Evolutionary conservation across 2,113 vertebrate genomes (phyloP).

Genomic region (Candoia aspera): DNA sequence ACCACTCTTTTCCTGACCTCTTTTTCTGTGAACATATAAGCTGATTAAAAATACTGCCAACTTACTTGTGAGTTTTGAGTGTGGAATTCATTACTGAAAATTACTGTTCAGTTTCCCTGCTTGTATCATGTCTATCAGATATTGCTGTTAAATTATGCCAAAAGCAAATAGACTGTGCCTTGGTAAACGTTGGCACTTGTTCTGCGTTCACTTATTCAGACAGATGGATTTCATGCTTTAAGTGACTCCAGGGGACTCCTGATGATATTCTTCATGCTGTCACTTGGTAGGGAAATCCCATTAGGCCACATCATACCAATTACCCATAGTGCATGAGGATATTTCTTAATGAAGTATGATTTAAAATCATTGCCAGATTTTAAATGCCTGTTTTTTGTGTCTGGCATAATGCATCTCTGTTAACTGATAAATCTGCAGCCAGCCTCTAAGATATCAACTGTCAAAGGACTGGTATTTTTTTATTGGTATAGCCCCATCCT

Average conservation of each 20-base stretch:
- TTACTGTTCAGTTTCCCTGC: rapidly evolving
- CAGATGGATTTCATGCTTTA: constrained; percentile 25
- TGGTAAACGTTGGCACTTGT: constrained; percentile 2
- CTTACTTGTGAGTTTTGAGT: not conserved
- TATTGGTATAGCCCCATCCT: not conserved
- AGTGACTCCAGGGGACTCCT: constrained; percentile 19
- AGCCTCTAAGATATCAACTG: not conserved
- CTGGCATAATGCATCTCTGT: not conserved
- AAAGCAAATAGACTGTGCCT: not conserved
- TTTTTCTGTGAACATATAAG: not conserved
- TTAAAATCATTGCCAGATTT: not conserved
- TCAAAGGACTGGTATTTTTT: not conserved
- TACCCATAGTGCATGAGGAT: not conserved
- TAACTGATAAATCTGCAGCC: not conserved
- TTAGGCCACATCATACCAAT: constrained; percentile 5
- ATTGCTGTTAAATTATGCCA: not conserved
- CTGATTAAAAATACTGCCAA: not conserved
- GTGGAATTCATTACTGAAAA: not conserved
- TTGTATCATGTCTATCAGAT: not conserved
- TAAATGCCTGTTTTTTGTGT: not conserved
- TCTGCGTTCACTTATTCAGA: constrained; percentile 6
- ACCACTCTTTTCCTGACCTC: not conserved
- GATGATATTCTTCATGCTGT: constrained; percentile 25
- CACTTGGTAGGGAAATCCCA: constrained; percentile 12
- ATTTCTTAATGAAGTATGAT: not conserved